Base-by-base conservation (phyloP, 1,140 invertebrate genomes). In the Carcinoscorpius rotundicauda region DNA sequence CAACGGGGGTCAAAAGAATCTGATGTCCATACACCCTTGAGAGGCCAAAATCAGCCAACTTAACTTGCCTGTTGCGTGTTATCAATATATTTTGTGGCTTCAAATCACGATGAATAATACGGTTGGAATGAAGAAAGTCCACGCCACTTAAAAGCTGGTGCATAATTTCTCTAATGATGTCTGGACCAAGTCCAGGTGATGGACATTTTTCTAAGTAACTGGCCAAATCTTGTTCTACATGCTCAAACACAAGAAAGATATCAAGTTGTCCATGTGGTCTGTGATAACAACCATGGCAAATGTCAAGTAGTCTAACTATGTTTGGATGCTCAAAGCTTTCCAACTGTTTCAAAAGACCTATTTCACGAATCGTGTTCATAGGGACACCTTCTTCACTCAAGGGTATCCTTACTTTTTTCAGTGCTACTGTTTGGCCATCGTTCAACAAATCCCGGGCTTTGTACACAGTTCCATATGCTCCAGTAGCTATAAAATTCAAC, bases 11-110 rank as follows among this genome's bases (percentile, higher is more conserved):
- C 3, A 98, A 80, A 70, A 87, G 86, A 87, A 95, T 94, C 68
- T 95, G 87, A 64, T 88, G 89, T 71, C 91, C 88, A 73, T 97
- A 98, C 0, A 91, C 91, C 76, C 95, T 91, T 0, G 95, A 93
- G 8, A 99, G 76, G 0, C 96, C 96, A 79, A 99, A 99, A 81
- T 98, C 97, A 0, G 95, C 93, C 0, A 99, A 80, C 79, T 98
- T 98, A 0, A 99, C 84, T 62, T 84, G 80, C 0, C 92, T 91
- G 60, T 84, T 79, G 29, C 82, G 80, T 0, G 93, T 91, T 4
- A 99, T 86, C 10, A 99, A 79, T 57, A 98, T 81, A 78, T 99
- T 99, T 76, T 98, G 95, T 0, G 96, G 96, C 77, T 96, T 97
- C 59, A 95, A 78, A 77, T 97, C 93, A 11, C 93, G 78, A 75